A percentile compares a stretch with the other conserved stretches of the same genome.
Evolutionary conservation across 2,113 vertebrate genomes (phyloP).

Genomic region (Crotophaga sulcirostris): DNA sequence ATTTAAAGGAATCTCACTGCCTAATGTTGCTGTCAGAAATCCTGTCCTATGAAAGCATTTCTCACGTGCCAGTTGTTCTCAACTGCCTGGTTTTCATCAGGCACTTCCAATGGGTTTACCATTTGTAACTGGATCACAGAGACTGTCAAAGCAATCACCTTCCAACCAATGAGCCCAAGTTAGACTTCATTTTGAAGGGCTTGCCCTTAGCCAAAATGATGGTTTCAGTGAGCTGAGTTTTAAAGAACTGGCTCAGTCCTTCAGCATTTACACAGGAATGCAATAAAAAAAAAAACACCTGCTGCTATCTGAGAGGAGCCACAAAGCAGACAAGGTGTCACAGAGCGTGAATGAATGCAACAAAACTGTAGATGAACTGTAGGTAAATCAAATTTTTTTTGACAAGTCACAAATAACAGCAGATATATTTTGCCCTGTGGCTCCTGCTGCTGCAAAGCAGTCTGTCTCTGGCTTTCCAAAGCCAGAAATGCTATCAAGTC

Average conservation of each 20-base stretch:
- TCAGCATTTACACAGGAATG: not conserved
- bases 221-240: not conserved
- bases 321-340: not conserved
- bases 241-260: not conserved
- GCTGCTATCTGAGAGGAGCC: not conserved
- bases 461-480: not conserved
- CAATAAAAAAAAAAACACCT: not conserved
- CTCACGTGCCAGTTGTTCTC: not conserved
- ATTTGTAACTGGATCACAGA: not conserved
- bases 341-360: not conserved
- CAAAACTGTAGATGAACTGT: not conserved
- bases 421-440: not conserved
- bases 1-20: not conserved
- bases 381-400: not conserved
- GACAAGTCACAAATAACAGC: not conserved
- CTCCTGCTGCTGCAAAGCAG: not conserved
- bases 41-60: not conserved
- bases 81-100: not conserved
- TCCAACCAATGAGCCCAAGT: not conserved
- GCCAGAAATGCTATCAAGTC: not conserved
- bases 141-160: not conserved
- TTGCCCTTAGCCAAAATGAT: not conserved
- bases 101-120: not conserved
- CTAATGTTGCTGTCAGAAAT: not conserved
- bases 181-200: not conserved